Percentiles rank a stretch among this genome's conserved stretches.
These are phyloP conservation scores for Eupithecia subumbrata DNA, from an alignment of 2,888 invertebrate genomes.

Conservation along the genomic window DNA sequence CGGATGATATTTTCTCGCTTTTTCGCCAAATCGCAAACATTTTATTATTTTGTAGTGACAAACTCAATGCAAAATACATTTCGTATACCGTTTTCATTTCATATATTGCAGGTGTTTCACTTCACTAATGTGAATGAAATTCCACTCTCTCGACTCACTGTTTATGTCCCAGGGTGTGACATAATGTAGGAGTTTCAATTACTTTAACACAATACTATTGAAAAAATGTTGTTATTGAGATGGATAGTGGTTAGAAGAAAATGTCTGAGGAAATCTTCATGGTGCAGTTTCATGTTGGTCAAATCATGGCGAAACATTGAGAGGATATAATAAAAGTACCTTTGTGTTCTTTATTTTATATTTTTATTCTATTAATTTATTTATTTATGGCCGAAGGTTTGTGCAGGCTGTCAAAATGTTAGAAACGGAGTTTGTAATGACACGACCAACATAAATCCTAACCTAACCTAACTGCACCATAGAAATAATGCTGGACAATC, in stretches of 20 bases:
- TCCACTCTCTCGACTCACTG: neutral
- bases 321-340: too few relatives aligned
- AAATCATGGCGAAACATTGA: neutral
- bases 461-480: too few relatives aligned
- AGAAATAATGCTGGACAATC: too few relatives aligned
- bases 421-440: too few relatives aligned
- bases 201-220: neutral
- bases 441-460: too few relatives aligned
- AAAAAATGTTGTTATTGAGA: neutral
- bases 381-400: too few relatives aligned
- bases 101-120: constrained; percentile 21
- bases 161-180: neutral
- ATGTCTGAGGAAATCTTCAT: neutral
- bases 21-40: neutral
- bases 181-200: neutral
- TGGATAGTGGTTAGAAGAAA: neutral
- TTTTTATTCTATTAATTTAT: too few relatives aligned
- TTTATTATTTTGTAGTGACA: neutral
- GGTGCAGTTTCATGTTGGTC: neutral
- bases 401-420: too few relatives aligned
- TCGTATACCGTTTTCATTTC: constrained; percentile 44
- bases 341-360: too few relatives aligned
- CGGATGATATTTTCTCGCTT: neutral
- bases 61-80: neutral
- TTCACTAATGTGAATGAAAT: constrained; percentile 16